These are phyloP conservation scores for Lepidochitona cinerea DNA, from an alignment of 2,888 invertebrate genomes.

Conservation along the genomic window DNA sequence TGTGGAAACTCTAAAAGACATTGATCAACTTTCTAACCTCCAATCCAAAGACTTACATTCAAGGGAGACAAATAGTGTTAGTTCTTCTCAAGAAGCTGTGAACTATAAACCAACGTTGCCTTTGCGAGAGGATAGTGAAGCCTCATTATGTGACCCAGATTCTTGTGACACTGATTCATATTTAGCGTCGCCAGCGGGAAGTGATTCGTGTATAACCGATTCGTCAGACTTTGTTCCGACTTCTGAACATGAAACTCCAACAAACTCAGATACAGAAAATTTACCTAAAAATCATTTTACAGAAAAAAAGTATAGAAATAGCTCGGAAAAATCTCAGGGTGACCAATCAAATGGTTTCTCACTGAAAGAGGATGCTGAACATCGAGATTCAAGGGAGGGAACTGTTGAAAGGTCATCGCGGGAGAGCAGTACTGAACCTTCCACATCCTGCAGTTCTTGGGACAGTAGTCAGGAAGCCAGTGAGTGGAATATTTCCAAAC, in stretches of 20 bases:
- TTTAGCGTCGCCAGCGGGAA: too few species aligned
- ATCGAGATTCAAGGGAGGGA: background rate
- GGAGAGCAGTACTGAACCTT: background rate
- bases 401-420: background rate
- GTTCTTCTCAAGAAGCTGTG: background rate
- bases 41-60: background rate
- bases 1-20: background rate
- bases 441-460: background rate
- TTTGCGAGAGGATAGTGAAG: background rate
- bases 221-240: background rate
- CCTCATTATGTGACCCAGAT: background rate
- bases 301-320: background rate
- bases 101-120: background rate
- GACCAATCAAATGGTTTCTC: background rate
- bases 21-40: background rate
- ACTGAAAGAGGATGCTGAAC: background rate
- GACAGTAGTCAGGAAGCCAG: background rate
- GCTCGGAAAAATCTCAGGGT: background rate
- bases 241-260: background rate
- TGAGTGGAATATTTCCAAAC: background rate
- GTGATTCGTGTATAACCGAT: too few species aligned
- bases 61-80: background rate
- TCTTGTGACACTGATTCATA: background rate
- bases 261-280: background rate
- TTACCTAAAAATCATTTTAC: background rate